Evolutionary conservation across 1,140 invertebrate genomes (phyloP), one percentile per base, ranked within the genome.

Genomic region (Luehdorfia chinensis): DNA sequence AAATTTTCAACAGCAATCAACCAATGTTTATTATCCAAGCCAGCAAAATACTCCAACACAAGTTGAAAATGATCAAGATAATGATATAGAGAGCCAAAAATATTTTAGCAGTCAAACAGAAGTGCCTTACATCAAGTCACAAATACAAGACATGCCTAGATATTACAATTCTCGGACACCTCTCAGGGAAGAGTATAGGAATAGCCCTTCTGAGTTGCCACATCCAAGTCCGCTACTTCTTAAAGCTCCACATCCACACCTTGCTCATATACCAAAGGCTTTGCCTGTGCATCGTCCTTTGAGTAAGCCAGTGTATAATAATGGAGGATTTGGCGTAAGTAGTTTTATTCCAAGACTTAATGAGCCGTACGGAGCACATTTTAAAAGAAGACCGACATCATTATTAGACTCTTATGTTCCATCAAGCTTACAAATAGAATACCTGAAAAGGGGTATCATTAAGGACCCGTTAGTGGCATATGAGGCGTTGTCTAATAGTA

Each of bases 331-430:
- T 2, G 51, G 66, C 34, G 50, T 67, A 2, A 62, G 39, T 45
- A 47, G 56, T 12, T 65, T 71, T 28, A 57, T 64, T 30, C 55
- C 66, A 5, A 63, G 63, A 49, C 67, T 76, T 8, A 51, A 37
- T 27, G 72, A 75, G 13, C 33, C 50, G 18, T 73, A 69, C 15
- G 58, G 58, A 1, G 44, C 48, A 27, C 61, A 67, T 1, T 79
- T 59, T 30, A 85, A 73, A 46, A 73, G 73, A 14, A 70, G 79
- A 25, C 87, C 87, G 9, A 70, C 60, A 1, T 87, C 84, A 2
- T 60, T 88, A 23, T 41, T 88, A 9, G 85, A 88, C 31, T 88
- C 87, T 2, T 88, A 88, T 31, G 77, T 88, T 16, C 87, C 87
- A 23, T 87, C 87, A 4, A 69, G 71, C 9, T 33, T 88, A 13